phyloP scores from a whole-genome alignment of 1,140 invertebrate genomes.

The Eueides isabella region DNA sequence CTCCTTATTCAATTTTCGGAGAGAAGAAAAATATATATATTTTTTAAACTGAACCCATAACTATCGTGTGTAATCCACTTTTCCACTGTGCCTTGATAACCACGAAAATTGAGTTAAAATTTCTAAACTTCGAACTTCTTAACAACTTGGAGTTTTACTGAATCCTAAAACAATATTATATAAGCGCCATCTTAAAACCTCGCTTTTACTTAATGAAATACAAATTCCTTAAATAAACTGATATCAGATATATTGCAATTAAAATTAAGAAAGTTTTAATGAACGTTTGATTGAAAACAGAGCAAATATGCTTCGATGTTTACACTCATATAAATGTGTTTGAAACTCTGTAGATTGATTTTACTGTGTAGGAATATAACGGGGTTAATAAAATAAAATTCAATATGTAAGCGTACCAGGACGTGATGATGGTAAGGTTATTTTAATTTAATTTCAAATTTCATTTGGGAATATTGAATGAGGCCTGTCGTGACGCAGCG shows the following conservation, averaged over 20 bases:
- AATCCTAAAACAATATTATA: slow-evolving; percentile 6
- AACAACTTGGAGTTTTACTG: background rate
- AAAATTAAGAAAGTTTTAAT: slow-evolving; percentile 65
- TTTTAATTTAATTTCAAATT: no score
- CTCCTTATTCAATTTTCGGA: no score
- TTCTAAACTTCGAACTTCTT: background rate
- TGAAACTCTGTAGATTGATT: slow-evolving; percentile 27
- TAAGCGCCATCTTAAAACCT: slow-evolving; percentile 14
- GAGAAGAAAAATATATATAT: no score
- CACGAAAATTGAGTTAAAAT: background rate
- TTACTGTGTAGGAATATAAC: background rate
- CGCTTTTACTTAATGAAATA: slow-evolving; percentile 41
- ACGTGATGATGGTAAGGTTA: background rate
- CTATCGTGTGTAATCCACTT: no score
- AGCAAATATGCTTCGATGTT: slow-evolving; percentile 26
- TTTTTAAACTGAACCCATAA: no score
- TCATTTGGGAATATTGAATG: no score
- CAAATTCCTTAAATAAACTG: slow-evolving; percentile 49
- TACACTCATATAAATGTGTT: slow-evolving; percentile 21
- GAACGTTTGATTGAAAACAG: slow-evolving; percentile 52
- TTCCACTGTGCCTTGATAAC: background rate
- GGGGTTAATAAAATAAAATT: background rate
- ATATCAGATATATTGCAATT: slow-evolving; percentile 59
- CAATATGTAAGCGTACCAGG: background rate
- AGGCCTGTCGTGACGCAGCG: no score